Evolutionary conservation across 2,888 invertebrate genomes (phyloP).

Genomic region (Zaprionus lineosus): DNA sequence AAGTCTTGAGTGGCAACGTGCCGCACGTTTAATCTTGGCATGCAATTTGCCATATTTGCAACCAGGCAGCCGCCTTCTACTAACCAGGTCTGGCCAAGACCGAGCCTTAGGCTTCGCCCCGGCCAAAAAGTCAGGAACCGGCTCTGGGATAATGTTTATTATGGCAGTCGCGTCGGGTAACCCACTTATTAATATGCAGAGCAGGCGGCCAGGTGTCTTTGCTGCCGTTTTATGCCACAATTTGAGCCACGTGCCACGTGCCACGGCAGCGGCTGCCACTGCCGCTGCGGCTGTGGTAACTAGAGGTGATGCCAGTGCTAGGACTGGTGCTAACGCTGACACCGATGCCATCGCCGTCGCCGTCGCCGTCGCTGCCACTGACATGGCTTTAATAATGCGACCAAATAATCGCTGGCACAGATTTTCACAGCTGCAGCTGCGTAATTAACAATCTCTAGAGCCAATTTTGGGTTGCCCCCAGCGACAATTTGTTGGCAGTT

Average conservation of each 20-base stretch:
- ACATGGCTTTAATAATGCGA: slow-evolving; percentile 49
- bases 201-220: slow-evolving; percentile 68
- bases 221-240: slow-evolving; percentile 73
- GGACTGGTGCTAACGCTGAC: not conserved
- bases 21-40: slow-evolving; percentile 47
- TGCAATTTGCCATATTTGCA: slow-evolving; percentile 22
- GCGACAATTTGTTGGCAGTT: slow-evolving; percentile 31
- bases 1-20: slow-evolving; percentile 16
- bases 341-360: slow-evolving; percentile 27
- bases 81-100: not conserved
- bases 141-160: slow-evolving; percentile 57
- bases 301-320: not conserved
- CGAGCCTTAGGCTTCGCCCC: slow-evolving; percentile 5
- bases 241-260: slow-evolving; percentile 58
- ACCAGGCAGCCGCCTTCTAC: slow-evolving; percentile 11
- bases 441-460: slow-evolving; percentile 45
- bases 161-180: slow-evolving; percentile 47
- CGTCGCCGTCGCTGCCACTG: slow-evolving; percentile 20
- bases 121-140: slow-evolving; percentile 15
- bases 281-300: not conserved
- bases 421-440: slow-evolving; percentile 32
- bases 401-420: slow-evolving; percentile 49
- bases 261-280: not conserved
- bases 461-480: slow-evolving; percentile 21
- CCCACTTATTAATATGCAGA: slow-evolving; percentile 70